Percentiles rank a stretch among this genome's conserved stretches.
These are phyloP conservation scores for Myiotriccus ornatus DNA, from an alignment of 2,797 vertebrate genomes.

Conservation along the genomic window DNA sequence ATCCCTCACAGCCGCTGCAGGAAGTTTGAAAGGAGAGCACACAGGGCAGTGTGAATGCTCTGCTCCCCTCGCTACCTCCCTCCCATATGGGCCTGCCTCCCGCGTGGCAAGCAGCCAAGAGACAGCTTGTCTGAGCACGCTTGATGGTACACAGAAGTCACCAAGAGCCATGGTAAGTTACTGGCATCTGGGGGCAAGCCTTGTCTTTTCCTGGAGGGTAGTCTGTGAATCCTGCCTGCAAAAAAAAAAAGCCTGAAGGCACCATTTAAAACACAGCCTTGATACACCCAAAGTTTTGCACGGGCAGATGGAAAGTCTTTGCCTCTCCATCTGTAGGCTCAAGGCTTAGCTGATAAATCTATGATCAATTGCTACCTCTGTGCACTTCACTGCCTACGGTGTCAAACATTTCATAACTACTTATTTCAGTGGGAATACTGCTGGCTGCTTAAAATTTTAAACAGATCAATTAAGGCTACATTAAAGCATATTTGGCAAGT, in stretches of 20 bases:
- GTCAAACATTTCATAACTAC: conserved; percentile 31
- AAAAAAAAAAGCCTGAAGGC: conserved; percentile 12
- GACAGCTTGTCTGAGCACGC: conserved; percentile 25
- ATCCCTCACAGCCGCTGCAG: accelerated
- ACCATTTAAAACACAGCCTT: conserved; percentile 19
- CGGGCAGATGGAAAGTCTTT: conserved; percentile 34
- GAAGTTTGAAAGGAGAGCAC: background rate
- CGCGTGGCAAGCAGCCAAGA: background rate
- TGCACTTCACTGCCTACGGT: background rate
- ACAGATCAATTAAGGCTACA: conserved; percentile 52
- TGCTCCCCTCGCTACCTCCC: background rate
- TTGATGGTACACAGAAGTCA: background rate
- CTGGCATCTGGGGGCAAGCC: conserved; percentile 6
- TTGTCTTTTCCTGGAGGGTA: conserved; percentile 13
- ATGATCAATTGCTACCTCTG: background rate
- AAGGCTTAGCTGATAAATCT: conserved; percentile 8
- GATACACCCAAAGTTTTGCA: background rate
- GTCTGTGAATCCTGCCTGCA: background rate
- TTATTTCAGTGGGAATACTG: conserved; percentile 40
- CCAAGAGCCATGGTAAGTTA: background rate
- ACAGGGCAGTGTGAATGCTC: accelerated
- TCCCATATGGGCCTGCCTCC: background rate
- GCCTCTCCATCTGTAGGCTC: conserved; percentile 20
- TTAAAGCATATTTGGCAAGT: conserved; percentile 52
- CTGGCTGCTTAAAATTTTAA: conserved; percentile 42